Evolutionary conservation across 2,888 invertebrate genomes (phyloP).

Genomic region (Hirtodrosophila cameraria): DNA sequence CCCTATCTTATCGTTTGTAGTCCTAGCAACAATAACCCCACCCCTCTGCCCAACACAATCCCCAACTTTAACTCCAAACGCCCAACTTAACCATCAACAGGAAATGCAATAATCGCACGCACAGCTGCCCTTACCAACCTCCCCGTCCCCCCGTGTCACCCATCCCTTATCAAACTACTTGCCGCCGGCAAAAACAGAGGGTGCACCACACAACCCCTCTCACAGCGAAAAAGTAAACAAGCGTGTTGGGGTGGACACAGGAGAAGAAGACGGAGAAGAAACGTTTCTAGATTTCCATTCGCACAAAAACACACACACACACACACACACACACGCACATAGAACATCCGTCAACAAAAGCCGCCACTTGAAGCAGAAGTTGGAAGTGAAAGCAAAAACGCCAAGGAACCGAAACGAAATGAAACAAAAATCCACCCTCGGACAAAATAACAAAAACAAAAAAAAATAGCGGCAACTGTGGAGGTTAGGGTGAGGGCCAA

Average conservation of each 20-base stretch:
- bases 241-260: background rate
- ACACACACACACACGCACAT: background rate
- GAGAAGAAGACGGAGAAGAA: constrained; percentile 20
- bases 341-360: constrained; percentile 73
- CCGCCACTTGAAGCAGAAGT: constrained; percentile 41
- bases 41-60: background rate
- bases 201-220: constrained; percentile 25
- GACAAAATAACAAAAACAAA: constrained; percentile 4
- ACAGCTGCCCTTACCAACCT: constrained; percentile 18
- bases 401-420: constrained; percentile 41
- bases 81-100: constrained; percentile 38
- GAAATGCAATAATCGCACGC: constrained; percentile 75
- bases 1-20: constrained; percentile 11
- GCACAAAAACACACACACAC: constrained; percentile 11
- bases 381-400: constrained; percentile 59
- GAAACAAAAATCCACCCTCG: constrained; percentile 67
- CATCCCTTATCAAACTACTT: too few relatives aligned
- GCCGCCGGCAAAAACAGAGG: constrained; percentile 34
- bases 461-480: constrained; percentile 18
- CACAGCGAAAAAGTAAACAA: constrained; percentile 47
- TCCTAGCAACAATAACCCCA: constrained; percentile 22
- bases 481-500: constrained; percentile 11
- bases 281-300: constrained; percentile 52
- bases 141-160: too few relatives aligned
- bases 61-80: background rate